Base-by-base conservation (phyloP, 2,888 invertebrate genomes). In the Dorcus hopei region DNA sequence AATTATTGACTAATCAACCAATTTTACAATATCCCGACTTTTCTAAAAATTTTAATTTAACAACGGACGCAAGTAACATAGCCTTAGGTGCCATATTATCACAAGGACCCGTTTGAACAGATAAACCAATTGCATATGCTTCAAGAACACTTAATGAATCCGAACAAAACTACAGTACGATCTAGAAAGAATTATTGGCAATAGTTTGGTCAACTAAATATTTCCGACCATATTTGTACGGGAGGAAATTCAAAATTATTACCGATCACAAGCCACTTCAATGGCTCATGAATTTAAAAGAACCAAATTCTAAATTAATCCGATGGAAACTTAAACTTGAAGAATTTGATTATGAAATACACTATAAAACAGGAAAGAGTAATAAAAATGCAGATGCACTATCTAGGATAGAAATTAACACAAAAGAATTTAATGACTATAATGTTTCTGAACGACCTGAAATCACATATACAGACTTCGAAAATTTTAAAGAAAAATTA, bases 1-100 rank as follows among this genome's bases (percentile, higher is more conserved):
- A 7, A 9, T 33, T 61, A n/a, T 48, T 61, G 49, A 53, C 54
- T 23, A 54, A 50, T 42, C 42, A 61, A 9, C 62, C 62, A 41
- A 57, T 61, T 6, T 40, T 58, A 39, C 49, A 57, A 54, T 54
- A 54, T 39, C 61, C 56, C 3, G 50, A 61, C 42, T 61, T 61
- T 45, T 19, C 40, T 19, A 23, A 61, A 51, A 16, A n/a, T 39
- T 61, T 61, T 50, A 43, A 47, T 19, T 11, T 61, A 50, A 61
- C 61, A 9, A 61, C 59, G 3, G 61, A 61, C 39, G 59, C 61
- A 7, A 16, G 42, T 7, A 49, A 61, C 43, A 33, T 23, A 38
- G 58, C 59, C 8, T 26, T 61, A 42, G 61, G 58, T 8, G 19
- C 45, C 3, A 49, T 61, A 2, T 38, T 54, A 11, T 49, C 49